Evolutionary conservation across 64 coral and sea anemone genomes (phyloP), one percentile per base, ranked within the genome.

Genomic region (Pachyseris speciosa): DNA sequence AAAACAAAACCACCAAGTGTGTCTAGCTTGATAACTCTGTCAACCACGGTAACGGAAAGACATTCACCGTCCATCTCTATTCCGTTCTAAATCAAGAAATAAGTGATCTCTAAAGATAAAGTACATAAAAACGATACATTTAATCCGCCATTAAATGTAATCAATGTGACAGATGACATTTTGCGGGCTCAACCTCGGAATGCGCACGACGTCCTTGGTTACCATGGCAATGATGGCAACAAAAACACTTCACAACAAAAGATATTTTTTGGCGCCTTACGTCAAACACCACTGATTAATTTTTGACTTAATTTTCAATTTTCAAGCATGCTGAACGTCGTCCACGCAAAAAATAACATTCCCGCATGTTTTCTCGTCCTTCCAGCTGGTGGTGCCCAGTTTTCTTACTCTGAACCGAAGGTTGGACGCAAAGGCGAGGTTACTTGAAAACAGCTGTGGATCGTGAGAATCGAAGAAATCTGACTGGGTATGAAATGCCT

Each of bases 1-100:
- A 96, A 96, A 65, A 96, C 95, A 65, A 88, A 91, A 79, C 95
- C 95, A 73, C 95, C 95, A 19, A 93, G 87, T 0, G 91, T 96
- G 45, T 96, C 91, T 19, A 88, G 44, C 85, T 93, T 83, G 15
- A 89, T 84, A 0, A 93, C 76, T 7, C 57, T 89, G 37, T 96
- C 91, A 20, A 96, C 73, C 26, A 96, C 90, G 10, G 90, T 96
- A 15, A 96, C 47, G 51, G 87, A 79, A 3, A 96, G 25, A 41
- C 94, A 96, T 17, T 86, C 53, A 40, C 92, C 78, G 53, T 91
- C 85, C 94, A 78, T 90, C 66, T 72, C 80, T 16, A 26, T 87
- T 24, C 27, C 32, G 13, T n/a, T 89, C n/a, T 43, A 25, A 20
- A 48, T 57, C 72, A 89, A 20, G 1, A 30, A 77, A 61, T 26